A percentile compares a stretch with the other conserved stretches of the same genome.
These are phyloP conservation scores for Agrochola lota DNA, from an alignment of 2,888 invertebrate genomes.

Conservation along the genomic window DNA sequence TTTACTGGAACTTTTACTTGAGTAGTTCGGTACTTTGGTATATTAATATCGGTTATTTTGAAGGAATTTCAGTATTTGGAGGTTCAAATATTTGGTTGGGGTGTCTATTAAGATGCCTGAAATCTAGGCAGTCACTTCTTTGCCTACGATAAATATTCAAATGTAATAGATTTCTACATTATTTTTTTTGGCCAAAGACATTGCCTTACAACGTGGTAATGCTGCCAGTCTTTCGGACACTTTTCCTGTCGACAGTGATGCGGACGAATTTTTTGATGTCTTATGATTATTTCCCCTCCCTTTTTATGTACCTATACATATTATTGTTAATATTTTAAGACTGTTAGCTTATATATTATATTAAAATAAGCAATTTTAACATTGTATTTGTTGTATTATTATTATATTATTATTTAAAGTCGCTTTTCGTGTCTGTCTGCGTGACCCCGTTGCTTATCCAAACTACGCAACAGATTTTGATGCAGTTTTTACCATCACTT, in stretches of 20 bases:
- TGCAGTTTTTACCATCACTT: no score
- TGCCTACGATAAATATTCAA: neutral
- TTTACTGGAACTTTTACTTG: constrained; percentile 42
- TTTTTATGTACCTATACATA: no score
- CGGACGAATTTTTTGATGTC: neutral
- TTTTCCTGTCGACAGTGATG: neutral
- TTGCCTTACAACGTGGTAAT: neutral
- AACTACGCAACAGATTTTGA: no score
- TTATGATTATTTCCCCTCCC: no score
- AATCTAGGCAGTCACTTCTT: neutral
- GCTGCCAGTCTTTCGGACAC: neutral
- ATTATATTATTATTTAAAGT: no score
- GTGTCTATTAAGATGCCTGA: no score
- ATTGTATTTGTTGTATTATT: no score
- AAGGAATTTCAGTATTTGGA: neutral
- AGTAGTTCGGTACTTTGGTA: neutral
- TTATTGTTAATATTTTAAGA: no score
- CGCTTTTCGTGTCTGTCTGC: no score
- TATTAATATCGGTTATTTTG: constrained; percentile 22
- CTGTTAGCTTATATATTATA: no score
- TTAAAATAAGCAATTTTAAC: no score
- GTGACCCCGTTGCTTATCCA: no score
- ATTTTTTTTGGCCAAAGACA: neutral
- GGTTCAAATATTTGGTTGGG: neutral
- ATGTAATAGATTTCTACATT: neutral